These are phyloP conservation scores for Corythornis madagascariensis DNA, from an alignment of 2,113 vertebrate species.

Conservation along the genomic window DNA sequence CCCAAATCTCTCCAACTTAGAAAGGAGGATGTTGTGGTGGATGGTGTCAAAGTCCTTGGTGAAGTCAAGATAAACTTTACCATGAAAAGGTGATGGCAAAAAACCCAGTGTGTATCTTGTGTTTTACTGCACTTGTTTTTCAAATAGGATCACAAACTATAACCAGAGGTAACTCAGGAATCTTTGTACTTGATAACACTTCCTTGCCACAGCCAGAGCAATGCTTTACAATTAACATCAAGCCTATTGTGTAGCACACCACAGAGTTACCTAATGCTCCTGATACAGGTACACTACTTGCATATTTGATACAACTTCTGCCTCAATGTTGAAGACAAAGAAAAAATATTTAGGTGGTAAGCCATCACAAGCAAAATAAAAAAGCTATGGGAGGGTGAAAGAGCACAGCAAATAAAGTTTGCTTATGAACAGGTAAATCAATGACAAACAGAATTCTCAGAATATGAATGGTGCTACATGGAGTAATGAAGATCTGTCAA, in stretches of 20 bases:
- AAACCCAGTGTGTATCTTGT: background rate
- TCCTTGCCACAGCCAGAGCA: background rate
- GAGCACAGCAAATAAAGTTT: background rate
- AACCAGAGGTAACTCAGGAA: background rate
- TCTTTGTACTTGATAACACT: background rate
- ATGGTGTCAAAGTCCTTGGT: no score
- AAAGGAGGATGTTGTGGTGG: no score
- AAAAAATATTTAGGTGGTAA: background rate
- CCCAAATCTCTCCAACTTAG: no score
- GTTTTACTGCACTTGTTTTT: background rate
- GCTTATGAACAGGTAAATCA: background rate
- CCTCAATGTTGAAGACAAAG: background rate
- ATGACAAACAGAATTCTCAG: background rate
- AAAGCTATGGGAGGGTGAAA: background rate
- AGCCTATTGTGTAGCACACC: background rate
- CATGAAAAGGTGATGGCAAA: background rate
- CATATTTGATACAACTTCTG: background rate
- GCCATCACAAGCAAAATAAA: background rate
- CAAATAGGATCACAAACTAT: background rate
- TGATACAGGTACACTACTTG: background rate
- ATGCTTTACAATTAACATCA: fast-evolving
- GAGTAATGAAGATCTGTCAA: background rate
- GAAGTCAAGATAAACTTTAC: background rate
- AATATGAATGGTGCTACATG: background rate
- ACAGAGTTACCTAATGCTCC: background rate